These are phyloP conservation scores for Salminus brasiliensis DNA, from an alignment of 2,113 vertebrate species.

Conservation along the genomic window DNA sequence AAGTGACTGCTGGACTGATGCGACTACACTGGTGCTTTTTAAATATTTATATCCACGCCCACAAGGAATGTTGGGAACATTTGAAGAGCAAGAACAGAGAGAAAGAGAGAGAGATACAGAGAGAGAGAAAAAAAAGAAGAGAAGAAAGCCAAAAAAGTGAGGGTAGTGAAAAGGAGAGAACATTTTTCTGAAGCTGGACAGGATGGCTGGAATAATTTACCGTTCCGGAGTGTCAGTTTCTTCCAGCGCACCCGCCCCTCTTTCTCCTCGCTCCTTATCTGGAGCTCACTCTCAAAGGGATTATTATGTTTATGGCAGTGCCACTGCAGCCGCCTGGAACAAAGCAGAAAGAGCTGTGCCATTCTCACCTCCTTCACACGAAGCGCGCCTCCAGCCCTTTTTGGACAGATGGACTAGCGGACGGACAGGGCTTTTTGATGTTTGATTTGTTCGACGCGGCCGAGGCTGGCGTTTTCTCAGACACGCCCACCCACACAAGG, in stretches of 20 bases:
- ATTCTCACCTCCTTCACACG: slow-evolving; percentile 46
- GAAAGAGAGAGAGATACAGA: slow-evolving; percentile 20
- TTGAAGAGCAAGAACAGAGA: slow-evolving; percentile 25
- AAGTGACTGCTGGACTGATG: slow-evolving; percentile 61
- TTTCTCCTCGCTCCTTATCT: slow-evolving; percentile 57
- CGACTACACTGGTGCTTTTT: slow-evolving; percentile 49
- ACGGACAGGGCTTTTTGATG: slow-evolving; percentile 49
- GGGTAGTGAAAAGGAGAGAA: slow-evolving; percentile 3
- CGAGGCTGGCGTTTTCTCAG: slow-evolving; percentile 31
- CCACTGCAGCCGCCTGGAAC: slow-evolving; percentile 45
- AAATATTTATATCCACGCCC: slow-evolving; percentile 62
- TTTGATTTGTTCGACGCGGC: slow-evolving; percentile 45
- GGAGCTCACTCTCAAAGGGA: slow-evolving; percentile 43
- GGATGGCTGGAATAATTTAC: slow-evolving; percentile 54
- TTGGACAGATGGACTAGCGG: slow-evolving; percentile 23
- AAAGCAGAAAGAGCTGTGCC: slow-evolving; percentile 45
- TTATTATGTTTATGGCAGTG: slow-evolving; percentile 51
- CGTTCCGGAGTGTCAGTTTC: slow-evolving; percentile 47
- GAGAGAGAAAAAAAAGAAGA: slow-evolving; percentile 16
- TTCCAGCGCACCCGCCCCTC: slow-evolving; percentile 52
- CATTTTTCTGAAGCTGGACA: slow-evolving; percentile 54
- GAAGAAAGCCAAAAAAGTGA: slow-evolving; percentile 13
- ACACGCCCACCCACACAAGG: slow-evolving; percentile 51
- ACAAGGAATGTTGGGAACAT: slow-evolving; percentile 42
- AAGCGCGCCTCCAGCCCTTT: slow-evolving; percentile 35